Evolutionary conservation across 1,140 invertebrate genomes (phyloP).

Genomic region (Eubasilissa regina): DNA sequence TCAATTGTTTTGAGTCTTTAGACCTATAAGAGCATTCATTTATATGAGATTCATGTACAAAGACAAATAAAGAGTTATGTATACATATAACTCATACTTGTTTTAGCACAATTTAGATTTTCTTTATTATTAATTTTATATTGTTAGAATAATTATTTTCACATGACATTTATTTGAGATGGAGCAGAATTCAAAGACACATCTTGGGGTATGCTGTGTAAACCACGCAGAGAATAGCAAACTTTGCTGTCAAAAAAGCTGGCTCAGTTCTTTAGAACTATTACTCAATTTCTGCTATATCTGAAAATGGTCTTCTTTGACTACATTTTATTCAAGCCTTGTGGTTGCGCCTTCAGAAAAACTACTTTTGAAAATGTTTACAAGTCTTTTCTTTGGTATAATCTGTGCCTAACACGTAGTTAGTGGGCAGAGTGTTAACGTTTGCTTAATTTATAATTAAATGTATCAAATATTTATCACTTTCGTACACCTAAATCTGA

Average conservation of each 20-base stretch:
- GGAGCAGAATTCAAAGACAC: background rate
- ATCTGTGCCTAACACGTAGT: constrained; percentile 50
- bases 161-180: background rate
- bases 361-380: constrained; percentile 32
- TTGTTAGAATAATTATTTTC: constrained; percentile 20
- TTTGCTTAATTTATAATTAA: constrained; percentile 1
- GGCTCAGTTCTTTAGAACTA: too few species aligned
- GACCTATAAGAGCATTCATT: too few species aligned
- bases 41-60: too few species aligned
- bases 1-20: too few species aligned
- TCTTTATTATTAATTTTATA: background rate
- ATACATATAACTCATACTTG: background rate
- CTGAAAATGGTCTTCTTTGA: constrained; percentile 14
- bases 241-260: too few species aligned
- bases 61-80: too few species aligned
- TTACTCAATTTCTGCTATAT: background rate
- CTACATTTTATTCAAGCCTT: constrained; percentile 44
- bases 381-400: constrained; percentile 27
- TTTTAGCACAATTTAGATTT: constrained; percentile 10
- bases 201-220: too few species aligned
- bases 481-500: background rate
- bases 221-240: too few species aligned
- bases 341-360: constrained; percentile 49
- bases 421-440: constrained; percentile 1
- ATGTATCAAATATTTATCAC: background rate